Conservation (phyloP, 1,140 invertebrate species). For the Zaprionus capensis region DNA sequence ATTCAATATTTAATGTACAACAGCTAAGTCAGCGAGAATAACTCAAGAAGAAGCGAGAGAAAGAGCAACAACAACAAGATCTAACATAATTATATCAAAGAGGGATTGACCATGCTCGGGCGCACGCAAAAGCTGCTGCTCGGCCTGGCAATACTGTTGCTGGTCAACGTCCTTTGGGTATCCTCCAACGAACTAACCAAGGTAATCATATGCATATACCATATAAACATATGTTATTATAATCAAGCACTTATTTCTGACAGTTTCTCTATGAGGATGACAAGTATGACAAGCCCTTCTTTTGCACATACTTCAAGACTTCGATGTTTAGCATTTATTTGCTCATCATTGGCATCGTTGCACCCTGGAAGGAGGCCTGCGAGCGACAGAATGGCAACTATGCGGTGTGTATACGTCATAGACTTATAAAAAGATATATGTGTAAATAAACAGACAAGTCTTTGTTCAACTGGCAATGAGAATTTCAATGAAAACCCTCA, state of each 20-base stretch:
- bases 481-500: too few relatives aligned
- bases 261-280: constrained; percentile 93
- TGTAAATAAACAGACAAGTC: too few relatives aligned
- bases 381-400: constrained; percentile 87
- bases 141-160: constrained; percentile 90
- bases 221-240: background rate
- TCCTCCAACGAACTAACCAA: constrained; percentile 93
- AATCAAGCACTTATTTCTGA: constrained; percentile 16
- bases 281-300: constrained; percentile 93
- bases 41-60: constrained; percentile 1
- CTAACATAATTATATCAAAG: background rate
- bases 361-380: constrained; percentile 92
- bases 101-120: constrained; percentile 58
- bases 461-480: background rate
- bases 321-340: constrained; percentile 94
- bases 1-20: constrained; percentile 32
- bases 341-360: constrained; percentile 92
- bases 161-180: constrained; percentile 95
- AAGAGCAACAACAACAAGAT: background rate
- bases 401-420: constrained; percentile 84
- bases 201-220: constrained; percentile 85
- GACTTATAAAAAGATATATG: background rate
- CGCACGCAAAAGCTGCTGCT: constrained; percentile 89
- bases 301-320: constrained; percentile 94
- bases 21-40: constrained; percentile 9